Evolutionary conservation across 2,797 vertebrate species (phyloP).

Genomic region (Centropyge bicolor): DNA sequence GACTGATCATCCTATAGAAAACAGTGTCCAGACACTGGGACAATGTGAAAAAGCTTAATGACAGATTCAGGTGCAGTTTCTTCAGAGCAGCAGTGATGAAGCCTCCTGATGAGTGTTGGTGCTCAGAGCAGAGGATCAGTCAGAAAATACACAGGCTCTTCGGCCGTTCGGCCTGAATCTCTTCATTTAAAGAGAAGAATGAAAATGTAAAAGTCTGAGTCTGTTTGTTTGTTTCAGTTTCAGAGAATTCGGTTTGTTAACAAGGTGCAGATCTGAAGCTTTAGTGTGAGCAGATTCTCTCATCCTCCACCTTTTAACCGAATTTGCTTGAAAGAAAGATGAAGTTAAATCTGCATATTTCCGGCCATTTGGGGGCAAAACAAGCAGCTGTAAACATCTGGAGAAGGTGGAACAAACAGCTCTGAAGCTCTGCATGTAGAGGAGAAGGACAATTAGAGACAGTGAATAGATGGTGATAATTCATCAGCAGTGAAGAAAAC

Average conservation of each 20-base stretch:
- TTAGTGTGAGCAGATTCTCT: not conserved
- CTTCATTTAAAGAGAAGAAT: too few relatives aligned
- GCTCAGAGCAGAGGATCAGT: constrained; percentile 30
- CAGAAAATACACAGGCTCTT: constrained; percentile 31
- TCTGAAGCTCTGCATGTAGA: not conserved
- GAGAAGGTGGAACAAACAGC: not conserved
- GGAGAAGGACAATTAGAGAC: not conserved
- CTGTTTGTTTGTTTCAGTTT: too few relatives aligned
- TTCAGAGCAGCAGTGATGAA: constrained; percentile 25
- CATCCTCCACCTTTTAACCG: too few relatives aligned
- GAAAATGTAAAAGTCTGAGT: too few relatives aligned
- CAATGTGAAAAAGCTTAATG: not conserved
- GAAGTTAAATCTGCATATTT: not conserved
- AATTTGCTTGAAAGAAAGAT: too few relatives aligned
- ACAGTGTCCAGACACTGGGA: not conserved
- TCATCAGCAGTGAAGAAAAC: not conserved
- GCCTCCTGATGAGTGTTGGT: constrained; percentile 24
- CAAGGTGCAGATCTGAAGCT: too few relatives aligned
- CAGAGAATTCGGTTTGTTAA: too few relatives aligned
- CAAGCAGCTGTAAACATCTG: not conserved
- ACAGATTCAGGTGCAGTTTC: not conserved
- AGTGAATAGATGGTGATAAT: not conserved
- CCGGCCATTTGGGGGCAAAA: not conserved
- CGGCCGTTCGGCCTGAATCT: too few relatives aligned
- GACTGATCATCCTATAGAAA: constrained; percentile 4